Evolutionary conservation across 1,140 invertebrate species (phyloP).

Genomic region (Cyrtorhinus lividipennis): DNA sequence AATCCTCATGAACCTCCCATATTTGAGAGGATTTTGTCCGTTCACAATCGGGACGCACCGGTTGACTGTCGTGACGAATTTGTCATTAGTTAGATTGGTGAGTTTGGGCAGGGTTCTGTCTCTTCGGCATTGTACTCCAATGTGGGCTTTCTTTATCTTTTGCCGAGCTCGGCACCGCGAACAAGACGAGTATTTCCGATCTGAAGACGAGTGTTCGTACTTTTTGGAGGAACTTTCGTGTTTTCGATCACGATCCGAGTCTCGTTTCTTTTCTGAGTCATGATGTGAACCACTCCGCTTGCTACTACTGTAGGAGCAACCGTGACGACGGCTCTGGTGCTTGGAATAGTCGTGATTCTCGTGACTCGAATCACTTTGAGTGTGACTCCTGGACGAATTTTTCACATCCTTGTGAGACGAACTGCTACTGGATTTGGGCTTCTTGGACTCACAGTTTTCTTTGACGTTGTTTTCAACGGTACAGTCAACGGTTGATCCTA

Average conservation of each 20-base stretch:
- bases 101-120: constrained; percentile 31
- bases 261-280: not conserved
- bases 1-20: constrained; percentile 61
- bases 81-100: constrained; percentile 19
- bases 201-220: constrained; percentile 14
- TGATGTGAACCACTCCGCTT: not conserved
- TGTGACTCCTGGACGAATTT: not conserved
- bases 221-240: not conserved
- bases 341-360: not conserved
- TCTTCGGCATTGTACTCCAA: constrained; percentile 44
- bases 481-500: not conserved
- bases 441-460: not conserved
- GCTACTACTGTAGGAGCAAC: no score
- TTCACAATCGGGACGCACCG: constrained; percentile 29
- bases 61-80: constrained; percentile 19
- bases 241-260: not conserved
- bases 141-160: constrained; percentile 42
- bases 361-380: not conserved
- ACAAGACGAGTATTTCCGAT: constrained; percentile 31
- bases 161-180: constrained; percentile 43
- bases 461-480: not conserved
- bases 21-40: constrained; percentile 43
- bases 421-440: not conserved
- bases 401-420: not conserved
- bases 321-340: not conserved